Conservation (phyloP, 1,140 invertebrate species). For the Akabosia matsudoensis region DNA sequence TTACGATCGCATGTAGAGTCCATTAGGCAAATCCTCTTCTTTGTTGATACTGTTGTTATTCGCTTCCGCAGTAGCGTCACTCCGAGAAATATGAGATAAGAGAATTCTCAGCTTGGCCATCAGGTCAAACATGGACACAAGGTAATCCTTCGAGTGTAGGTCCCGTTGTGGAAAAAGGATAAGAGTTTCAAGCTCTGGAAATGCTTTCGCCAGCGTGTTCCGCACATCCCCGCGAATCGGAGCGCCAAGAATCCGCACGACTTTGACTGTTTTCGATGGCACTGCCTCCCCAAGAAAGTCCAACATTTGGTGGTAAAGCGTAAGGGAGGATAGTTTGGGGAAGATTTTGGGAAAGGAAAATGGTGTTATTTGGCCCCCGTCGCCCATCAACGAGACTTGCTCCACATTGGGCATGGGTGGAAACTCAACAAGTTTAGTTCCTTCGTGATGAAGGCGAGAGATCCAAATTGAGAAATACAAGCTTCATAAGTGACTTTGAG, state of each 20-base stretch:
- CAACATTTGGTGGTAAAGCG: conserved; percentile 5
- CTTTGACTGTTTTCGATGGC: conserved; percentile 5
- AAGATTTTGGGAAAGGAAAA: conserved; percentile 14
- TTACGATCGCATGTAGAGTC: conserved; percentile 6
- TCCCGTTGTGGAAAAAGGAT: background rate
- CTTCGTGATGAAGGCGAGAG: conserved; percentile 15
- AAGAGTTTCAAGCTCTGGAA: background rate
- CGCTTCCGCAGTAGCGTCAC: background rate
- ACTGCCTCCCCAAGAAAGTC: background rate
- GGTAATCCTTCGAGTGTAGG: conserved; percentile 12
- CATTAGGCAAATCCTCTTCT: conserved; percentile 3
- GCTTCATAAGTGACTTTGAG: background rate
- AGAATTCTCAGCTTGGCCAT: background rate
- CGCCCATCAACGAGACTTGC: background rate
- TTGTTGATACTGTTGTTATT: background rate
- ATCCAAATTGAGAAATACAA: conserved; percentile 18
- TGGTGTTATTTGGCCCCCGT: background rate
- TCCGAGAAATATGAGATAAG: background rate
- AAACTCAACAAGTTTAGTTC: background rate
- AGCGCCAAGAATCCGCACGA: background rate
- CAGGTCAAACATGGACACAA: background rate
- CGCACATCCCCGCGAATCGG: background rate
- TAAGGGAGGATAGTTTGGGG: conserved; percentile 4
- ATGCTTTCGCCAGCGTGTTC: background rate
- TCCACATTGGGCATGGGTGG: background rate